phyloP scores from a whole-genome alignment of 2,888 invertebrate species.

The Theretra japonica region DNA sequence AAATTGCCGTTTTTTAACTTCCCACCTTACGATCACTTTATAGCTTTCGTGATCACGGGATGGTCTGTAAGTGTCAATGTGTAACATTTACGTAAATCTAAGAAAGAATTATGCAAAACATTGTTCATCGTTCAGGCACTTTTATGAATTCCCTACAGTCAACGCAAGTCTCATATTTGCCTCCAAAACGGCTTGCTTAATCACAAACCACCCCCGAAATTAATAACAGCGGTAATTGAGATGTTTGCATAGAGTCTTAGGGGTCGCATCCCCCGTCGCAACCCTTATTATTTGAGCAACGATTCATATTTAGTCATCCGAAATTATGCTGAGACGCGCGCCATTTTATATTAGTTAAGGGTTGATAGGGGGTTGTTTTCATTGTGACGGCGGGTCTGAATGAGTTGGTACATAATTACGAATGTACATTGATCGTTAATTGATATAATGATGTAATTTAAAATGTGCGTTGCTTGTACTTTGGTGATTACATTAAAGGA shows the following conservation, averaged over 20 bases:
- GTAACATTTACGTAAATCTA: no score
- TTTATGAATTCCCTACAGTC: not conserved
- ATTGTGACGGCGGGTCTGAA: constrained; percentile 32
- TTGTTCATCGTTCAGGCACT: not conserved
- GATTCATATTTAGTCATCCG: constrained; percentile 79
- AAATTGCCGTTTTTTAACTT: no score
- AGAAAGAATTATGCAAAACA: not conserved
- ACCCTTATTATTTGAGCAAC: constrained; percentile 63
- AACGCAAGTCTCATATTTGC: constrained; percentile 45
- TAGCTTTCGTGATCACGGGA: no score
- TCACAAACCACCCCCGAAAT: constrained; percentile 70
- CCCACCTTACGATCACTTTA: no score
- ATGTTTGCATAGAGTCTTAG: constrained; percentile 71
- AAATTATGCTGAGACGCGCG: constrained; percentile 68
- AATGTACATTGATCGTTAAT: not conserved
- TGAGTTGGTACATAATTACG: not conserved
- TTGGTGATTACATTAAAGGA: no score
- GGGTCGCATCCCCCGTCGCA: constrained; percentile 55
- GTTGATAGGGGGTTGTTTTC: constrained; percentile 41
- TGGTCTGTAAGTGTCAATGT: no score
- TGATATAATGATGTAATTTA: no score
- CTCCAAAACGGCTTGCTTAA: constrained; percentile 63
- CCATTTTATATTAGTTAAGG: constrained; percentile 52
- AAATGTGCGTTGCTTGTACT: no score
- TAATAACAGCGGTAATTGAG: constrained; percentile 82